phyloP scores from a whole-genome alignment of 2,797 vertebrate genomes.

The Alauda arvensis region DNA sequence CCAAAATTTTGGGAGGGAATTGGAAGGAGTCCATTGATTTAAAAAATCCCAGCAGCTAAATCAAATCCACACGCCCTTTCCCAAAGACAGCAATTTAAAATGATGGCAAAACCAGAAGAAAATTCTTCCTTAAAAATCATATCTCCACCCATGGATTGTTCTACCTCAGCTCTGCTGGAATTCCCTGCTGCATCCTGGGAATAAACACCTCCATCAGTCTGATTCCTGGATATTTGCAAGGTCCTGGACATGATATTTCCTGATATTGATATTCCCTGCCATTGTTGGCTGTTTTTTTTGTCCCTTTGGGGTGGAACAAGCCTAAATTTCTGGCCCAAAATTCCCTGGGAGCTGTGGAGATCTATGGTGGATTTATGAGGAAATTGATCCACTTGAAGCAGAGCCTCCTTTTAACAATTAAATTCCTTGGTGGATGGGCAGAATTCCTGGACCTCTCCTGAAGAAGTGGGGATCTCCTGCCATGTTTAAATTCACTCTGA shows the following conservation, averaged over 20 bases:
- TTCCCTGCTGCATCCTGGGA: not conserved
- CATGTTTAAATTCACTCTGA: not conserved
- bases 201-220: not conserved
- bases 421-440: not conserved
- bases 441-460: not conserved
- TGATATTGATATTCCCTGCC: not conserved
- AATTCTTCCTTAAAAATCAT: not conserved
- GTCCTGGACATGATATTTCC: not conserved
- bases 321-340: not conserved
- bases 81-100: not conserved
- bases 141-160: not conserved
- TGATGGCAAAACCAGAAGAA: not conserved
- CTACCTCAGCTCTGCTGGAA: not conserved
- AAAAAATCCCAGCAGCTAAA: not conserved
- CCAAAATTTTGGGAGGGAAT: not conserved
- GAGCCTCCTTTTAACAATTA: fast-evolving
- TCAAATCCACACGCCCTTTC: not conserved
- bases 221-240: not conserved
- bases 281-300: not conserved
- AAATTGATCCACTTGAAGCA: not conserved
- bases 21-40: not conserved
- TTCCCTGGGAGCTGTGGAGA: not conserved
- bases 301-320: not conserved
- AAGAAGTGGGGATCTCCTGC: not conserved
- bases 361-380: not conserved